Percentiles rank a stretch among this genome's conserved stretches.
Evolutionary conservation across 2,113 vertebrate species (phyloP).

Genomic region (Benitochromis conjunctus): DNA sequence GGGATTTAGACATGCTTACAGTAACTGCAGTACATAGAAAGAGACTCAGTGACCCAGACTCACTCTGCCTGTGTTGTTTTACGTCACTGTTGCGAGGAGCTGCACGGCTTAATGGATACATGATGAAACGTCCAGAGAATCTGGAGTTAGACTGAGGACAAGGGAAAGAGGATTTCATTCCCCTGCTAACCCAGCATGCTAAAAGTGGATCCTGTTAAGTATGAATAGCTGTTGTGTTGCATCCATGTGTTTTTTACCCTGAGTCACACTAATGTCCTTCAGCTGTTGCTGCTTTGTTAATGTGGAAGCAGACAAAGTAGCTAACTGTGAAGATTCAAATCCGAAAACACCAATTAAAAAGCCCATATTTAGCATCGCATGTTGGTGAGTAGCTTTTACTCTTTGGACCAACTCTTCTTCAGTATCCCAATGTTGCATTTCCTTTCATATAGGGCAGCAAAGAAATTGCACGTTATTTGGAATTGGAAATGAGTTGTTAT

Average conservation of each 20-base stretch:
- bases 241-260: background rate
- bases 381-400: background rate
- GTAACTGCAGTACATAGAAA: background rate
- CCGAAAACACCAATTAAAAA: background rate
- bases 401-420: background rate
- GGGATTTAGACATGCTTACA: slow-evolving; percentile 27
- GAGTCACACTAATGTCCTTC: background rate
- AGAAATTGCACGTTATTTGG: background rate
- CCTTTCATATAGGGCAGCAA: background rate
- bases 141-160: background rate
- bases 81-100: background rate
- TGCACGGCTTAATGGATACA: background rate
- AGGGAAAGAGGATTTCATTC: background rate
- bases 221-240: background rate
- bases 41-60: slow-evolving; percentile 13
- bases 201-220: background rate
- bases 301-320: background rate
- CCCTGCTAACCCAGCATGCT: background rate
- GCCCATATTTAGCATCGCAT: background rate
- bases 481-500: background rate
- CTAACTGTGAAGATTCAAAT: background rate
- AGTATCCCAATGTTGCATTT: background rate
- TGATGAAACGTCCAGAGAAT: slow-evolving; percentile 1
- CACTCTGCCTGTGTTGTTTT: slow-evolving; percentile 5
- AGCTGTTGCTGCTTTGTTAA: background rate